These are phyloP conservation scores for Drosophila mimica DNA, from an alignment of 2,888 invertebrate species.

Conservation along the genomic window DNA sequence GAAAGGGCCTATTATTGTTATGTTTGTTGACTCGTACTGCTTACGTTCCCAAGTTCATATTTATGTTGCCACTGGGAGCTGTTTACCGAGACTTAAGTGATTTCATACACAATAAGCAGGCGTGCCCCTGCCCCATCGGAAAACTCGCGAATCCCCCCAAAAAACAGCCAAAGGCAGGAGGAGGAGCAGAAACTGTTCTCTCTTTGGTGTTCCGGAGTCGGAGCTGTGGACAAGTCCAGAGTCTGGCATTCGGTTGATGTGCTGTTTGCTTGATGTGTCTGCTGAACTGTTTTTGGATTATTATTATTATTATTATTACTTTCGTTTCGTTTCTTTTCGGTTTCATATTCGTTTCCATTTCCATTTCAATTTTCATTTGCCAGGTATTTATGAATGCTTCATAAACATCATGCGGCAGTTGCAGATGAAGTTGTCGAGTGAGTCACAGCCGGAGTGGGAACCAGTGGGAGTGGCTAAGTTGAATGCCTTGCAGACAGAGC, in stretches of 20 bases:
- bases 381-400: constrained; percentile 66
- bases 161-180: constrained; percentile 9
- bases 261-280: constrained; percentile 54
- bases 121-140: constrained; percentile 38
- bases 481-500: constrained; percentile 19
- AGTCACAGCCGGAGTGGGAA: constrained; percentile 1
- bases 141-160: constrained; percentile 24
- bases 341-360: constrained; percentile 19
- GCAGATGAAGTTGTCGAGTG: not conserved
- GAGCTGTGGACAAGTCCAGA: not conserved
- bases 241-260: constrained; percentile 28
- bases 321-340: constrained; percentile 20
- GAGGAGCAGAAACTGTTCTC: constrained; percentile 10
- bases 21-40: constrained; percentile 20
- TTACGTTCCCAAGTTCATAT: constrained; percentile 56
- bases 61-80: constrained; percentile 76
- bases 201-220: constrained; percentile 8
- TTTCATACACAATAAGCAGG: constrained; percentile 64
- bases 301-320: constrained; percentile 56
- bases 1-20: constrained; percentile 16
- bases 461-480: not conserved
- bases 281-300: constrained; percentile 65
- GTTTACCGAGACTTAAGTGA: constrained; percentile 76
- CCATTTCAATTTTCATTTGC: constrained; percentile 38
- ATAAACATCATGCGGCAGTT: constrained; percentile 33